phyloP scores from a whole-genome alignment of 2,113 vertebrate genomes.

The Pseudorasbora parva region DNA sequence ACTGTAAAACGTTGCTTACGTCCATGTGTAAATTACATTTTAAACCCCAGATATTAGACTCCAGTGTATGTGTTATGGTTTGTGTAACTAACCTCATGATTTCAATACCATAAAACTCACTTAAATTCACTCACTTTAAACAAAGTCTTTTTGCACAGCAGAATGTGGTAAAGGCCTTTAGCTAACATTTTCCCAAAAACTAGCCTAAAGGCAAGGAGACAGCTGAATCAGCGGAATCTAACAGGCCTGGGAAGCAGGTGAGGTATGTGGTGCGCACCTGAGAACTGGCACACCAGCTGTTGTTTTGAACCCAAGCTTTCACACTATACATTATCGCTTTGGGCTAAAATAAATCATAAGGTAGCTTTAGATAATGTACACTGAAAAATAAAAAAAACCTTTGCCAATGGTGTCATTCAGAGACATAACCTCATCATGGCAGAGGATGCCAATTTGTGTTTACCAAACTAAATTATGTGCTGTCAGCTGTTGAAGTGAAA shows the following conservation, averaged over 20 bases:
- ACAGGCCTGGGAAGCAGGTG: slow-evolving; percentile 47
- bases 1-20: too few relatives aligned
- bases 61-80: background rate
- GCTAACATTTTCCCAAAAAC: background rate
- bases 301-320: background rate
- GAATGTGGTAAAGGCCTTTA: background rate
- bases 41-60: background rate
- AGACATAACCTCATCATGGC: background rate
- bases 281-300: slow-evolving; percentile 53
- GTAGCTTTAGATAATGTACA: background rate
- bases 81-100: background rate
- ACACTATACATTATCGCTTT: background rate
- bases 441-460: background rate
- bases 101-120: background rate
- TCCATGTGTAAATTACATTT: background rate
- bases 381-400: too few relatives aligned
- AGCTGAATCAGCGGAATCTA: slow-evolving; percentile 37
- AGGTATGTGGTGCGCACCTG: slow-evolving; percentile 60
- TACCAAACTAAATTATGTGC: background rate
- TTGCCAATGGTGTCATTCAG: background rate
- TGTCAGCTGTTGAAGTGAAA: slow-evolving; percentile 55
- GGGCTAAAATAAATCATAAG: background rate
- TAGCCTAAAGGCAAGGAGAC: slow-evolving; percentile 6
- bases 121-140: too few relatives aligned
- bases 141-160: background rate